Evolutionary conservation across 2,797 vertebrate species (phyloP).

Genomic region (Malurus leucopterus): DNA sequence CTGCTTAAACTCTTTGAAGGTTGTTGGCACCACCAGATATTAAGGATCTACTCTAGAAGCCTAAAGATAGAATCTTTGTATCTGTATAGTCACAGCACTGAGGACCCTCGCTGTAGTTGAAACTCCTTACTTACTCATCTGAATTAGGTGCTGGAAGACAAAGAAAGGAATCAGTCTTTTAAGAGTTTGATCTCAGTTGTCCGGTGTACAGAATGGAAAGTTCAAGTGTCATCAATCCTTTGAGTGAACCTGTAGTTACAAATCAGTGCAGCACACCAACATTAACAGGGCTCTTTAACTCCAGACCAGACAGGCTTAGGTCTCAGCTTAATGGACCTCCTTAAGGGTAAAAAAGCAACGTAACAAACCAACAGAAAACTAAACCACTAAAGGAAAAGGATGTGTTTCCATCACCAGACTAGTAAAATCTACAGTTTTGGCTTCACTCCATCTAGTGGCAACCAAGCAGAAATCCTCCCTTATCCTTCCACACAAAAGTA

Average conservation of each 20-base stretch:
- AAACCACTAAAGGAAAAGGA: neutral
- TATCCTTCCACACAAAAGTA: neutral
- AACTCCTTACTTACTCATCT: neutral
- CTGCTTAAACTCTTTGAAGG: neutral
- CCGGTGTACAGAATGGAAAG: neutral
- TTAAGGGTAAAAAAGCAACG: neutral
- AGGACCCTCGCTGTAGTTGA: neutral
- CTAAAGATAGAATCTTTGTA: neutral
- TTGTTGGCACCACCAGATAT: neutral
- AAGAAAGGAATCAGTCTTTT: neutral
- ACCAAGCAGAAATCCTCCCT: neutral
- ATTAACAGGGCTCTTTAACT: neutral
- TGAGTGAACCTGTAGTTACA: neutral
- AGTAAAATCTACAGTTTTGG: conserved; percentile 23
- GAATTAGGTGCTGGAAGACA: neutral
- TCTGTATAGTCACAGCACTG: neutral
- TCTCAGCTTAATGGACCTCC: neutral
- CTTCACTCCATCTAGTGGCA: conserved; percentile 66
- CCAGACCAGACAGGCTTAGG: neutral
- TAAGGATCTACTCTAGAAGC: neutral
- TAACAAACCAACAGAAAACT: neutral
- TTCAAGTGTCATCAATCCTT: fast-evolving
- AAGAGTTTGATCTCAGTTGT: neutral
- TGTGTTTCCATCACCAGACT: neutral
- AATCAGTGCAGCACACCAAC: neutral